Conservation (phyloP, 2,113 vertebrate species). For the Anoura caudifer region DNA sequence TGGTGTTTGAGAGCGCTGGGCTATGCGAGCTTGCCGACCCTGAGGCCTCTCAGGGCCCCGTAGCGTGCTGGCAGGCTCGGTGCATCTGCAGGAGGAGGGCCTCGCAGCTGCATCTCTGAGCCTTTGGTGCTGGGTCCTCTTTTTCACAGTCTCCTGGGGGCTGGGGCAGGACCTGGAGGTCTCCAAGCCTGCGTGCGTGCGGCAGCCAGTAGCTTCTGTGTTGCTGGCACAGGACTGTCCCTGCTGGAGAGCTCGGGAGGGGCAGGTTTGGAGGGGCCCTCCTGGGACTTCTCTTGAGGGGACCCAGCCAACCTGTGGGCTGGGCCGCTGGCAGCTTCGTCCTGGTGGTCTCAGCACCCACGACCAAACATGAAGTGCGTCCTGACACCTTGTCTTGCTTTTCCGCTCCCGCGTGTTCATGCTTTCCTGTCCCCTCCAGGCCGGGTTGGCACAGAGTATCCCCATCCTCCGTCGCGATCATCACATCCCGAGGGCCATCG, state of each 20-base stretch:
- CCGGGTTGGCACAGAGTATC: conserved; percentile 90
- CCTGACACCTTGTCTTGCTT: accelerated
- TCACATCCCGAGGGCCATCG: conserved; percentile 93
- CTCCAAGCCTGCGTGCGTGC: accelerated
- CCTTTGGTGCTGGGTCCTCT: not conserved
- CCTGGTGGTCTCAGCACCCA: accelerated
- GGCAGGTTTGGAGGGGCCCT: not conserved
- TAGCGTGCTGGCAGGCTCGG: accelerated
- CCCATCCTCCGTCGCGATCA: conserved; percentile 95
- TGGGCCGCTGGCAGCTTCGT: not conserved
- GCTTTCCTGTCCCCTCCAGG: conserved; percentile 75
- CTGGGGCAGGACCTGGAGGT: not conserved
- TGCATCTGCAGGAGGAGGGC: not conserved
- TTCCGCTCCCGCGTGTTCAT: too few species aligned
- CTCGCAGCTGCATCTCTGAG: accelerated
- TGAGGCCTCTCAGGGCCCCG: too few species aligned
- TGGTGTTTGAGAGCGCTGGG: not conserved
- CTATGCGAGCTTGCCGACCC: too few species aligned
- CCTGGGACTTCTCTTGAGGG: accelerated
- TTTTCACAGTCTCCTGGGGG: not conserved
- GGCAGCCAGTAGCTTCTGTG: accelerated
- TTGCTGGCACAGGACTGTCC: not conserved
- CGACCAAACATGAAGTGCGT: not conserved
- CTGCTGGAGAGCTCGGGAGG: too few species aligned
- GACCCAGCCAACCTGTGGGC: too few species aligned